phyloP scores from a whole-genome alignment of 2,113 vertebrate genomes.

The Gnathonemus longibarbis region DNA sequence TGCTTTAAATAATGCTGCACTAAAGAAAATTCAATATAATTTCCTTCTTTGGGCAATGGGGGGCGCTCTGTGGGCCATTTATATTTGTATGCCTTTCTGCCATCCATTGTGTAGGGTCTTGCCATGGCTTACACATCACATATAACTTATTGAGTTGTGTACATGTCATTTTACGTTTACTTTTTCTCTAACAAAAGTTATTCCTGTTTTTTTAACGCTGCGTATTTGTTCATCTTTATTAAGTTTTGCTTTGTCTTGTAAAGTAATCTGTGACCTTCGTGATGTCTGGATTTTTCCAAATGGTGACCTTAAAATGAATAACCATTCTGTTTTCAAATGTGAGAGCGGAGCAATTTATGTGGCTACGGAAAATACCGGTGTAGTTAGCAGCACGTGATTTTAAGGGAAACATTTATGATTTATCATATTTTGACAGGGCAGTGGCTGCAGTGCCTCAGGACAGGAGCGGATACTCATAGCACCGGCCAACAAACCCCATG shows the following conservation, averaged over 20 bases:
- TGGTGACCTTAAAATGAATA: not conserved
- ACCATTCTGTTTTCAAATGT: not conserved
- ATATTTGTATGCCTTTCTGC: not conserved
- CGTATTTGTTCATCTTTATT: not conserved
- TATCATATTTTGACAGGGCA: not conserved
- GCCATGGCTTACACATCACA: not conserved
- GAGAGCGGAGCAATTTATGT: not conserved
- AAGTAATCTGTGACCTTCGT: not conserved
- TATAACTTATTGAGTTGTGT: not conserved
- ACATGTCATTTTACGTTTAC: not conserved
- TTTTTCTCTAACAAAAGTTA: not conserved
- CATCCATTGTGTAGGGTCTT: not conserved
- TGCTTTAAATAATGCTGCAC: not conserved
- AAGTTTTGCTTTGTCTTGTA: not conserved
- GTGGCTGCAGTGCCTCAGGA: not conserved
- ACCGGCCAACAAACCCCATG: not conserved
- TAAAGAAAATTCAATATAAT: not conserved
- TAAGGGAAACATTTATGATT: not conserved
- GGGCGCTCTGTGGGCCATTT: not conserved
- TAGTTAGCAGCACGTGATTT: not conserved
- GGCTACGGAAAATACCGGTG: not conserved
- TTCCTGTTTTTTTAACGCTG: not conserved
- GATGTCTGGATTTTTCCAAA: not conserved
- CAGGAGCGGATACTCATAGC: not conserved
- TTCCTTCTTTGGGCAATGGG: not conserved